Base-by-base conservation (phyloP, 2,888 invertebrate genomes). In the Drosophila setosimentum region DNA sequence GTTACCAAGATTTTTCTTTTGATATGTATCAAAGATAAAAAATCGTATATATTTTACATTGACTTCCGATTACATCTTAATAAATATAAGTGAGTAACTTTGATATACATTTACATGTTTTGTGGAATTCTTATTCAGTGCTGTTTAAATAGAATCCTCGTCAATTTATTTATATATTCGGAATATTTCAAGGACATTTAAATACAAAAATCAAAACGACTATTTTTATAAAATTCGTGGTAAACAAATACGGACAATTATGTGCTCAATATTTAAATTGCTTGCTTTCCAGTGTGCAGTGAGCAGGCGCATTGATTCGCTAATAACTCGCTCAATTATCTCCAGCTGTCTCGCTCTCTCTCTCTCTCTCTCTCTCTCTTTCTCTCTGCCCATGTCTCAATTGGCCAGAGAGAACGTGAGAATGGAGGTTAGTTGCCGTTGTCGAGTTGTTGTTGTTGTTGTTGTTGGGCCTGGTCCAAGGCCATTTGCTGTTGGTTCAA, bases 401-500 rank as follows among this genome's bases (percentile, higher is more conserved):
- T 69, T 70, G 61, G 55, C 35, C 37, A 50, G 37, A 30, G 49
- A 49, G 53, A 59, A 59, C 45, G 51, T 55, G 53, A 53, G 53
- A 59, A 59, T 35, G 48, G 40, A 58, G 63, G 63, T 63, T 27
- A 24, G 63, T 32, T 21, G 63, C 62, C 51, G 79, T 54, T 54
- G 54, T 75, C 8, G 8, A 16, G 21, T 45, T 85, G 78, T 10
- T 49, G 27, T 18, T 24, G 42, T 21, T 85, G 78, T 49, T 49
- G 48, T 49, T 49, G 48, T 48, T 51, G 51, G 68, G 73, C 78
- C 87, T 90, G 89, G 76, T 89, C 87, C 90, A 87, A 83, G 85
- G 85, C 85, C 85, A 89, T 85, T 62, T 85, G 84, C 79, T 86
- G 81, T 66, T 84, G 83, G 83, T 86, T 86, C 89, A 84, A 88